Conservation (phyloP, 2,888 invertebrate species). For the Brachypterus glaber region DNA sequence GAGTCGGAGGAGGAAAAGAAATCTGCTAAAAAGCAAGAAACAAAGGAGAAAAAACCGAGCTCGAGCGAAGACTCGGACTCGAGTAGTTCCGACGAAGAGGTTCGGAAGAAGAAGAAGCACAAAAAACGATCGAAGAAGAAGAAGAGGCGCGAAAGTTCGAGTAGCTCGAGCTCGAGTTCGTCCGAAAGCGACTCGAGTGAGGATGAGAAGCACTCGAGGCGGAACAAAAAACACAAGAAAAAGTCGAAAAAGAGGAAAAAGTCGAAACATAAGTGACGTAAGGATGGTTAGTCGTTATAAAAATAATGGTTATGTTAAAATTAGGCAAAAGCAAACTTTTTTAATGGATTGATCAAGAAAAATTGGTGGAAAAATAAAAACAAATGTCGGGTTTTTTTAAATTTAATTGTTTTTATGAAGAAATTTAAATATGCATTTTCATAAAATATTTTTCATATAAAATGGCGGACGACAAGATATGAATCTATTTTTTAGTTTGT, state of each 20-base stretch:
- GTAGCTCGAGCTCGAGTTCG: conserved; percentile 51
- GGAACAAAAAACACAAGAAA: conserved; percentile 61
- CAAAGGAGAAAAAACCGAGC: conserved; percentile 31
- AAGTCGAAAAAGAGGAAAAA: conserved; percentile 68
- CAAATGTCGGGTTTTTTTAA: too few species aligned
- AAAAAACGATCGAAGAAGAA: conserved; percentile 42
- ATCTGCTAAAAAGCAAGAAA: conserved; percentile 42
- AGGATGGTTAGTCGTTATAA: too few species aligned
- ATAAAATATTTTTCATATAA: too few species aligned
- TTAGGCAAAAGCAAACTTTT: too few species aligned
- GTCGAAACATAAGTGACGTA: conserved; percentile 47
- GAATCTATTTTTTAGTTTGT: too few species aligned
- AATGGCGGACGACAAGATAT: too few species aligned
- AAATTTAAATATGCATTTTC: too few species aligned
- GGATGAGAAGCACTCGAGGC: conserved; percentile 56
- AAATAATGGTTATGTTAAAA: too few species aligned
- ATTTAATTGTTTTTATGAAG: too few species aligned
- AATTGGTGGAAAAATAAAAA: too few species aligned
- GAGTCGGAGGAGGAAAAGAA: conserved; percentile 53
- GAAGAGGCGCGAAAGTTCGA: conserved; percentile 52
- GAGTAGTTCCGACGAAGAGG: conserved; percentile 34
- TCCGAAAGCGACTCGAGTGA: conserved; percentile 55
- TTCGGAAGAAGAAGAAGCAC: conserved; percentile 34
- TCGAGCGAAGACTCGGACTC: conserved; percentile 38
- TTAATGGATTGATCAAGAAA: too few species aligned